A percentile compares a stretch with the other conserved stretches of the same genome.
Evolutionary conservation across 2,888 invertebrate species (phyloP).

Genomic region (Trisateles emortualis): DNA sequence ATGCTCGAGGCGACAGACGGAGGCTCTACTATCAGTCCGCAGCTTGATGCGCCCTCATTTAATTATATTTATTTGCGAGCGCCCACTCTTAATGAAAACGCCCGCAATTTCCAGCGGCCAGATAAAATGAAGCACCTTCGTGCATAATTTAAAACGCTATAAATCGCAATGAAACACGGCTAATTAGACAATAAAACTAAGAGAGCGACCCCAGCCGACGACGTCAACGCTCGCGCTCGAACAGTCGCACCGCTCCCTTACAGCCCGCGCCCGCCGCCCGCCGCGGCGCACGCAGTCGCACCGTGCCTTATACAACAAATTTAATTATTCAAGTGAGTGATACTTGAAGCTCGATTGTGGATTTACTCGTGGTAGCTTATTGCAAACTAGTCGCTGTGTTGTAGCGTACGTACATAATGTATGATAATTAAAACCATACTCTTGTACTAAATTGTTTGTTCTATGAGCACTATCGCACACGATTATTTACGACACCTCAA

Average conservation of each 20-base stretch:
- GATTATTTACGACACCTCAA: background rate
- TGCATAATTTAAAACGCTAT: constrained; percentile 74
- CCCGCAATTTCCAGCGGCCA: constrained; percentile 59
- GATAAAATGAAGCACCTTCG: constrained; percentile 61
- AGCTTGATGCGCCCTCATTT: constrained; percentile 55
- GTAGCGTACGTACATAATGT: constrained; percentile 10
- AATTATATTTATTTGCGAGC: constrained; percentile 71
- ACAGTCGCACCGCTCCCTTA: background rate
- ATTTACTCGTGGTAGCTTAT: constrained; percentile 17
- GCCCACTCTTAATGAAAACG: constrained; percentile 67
- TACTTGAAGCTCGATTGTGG: constrained; percentile 18
- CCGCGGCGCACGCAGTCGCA: background rate
- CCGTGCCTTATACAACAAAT: constrained; percentile 19
- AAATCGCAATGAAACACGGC: constrained; percentile 69
- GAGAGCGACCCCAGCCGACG: constrained; percentile 4
- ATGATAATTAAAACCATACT: constrained; percentile 23
- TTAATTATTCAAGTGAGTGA: constrained; percentile 41
- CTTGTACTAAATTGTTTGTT: constrained; percentile 6
- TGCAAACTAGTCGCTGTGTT: constrained; percentile 14
- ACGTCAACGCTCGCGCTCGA: background rate
- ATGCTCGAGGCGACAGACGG: background rate
- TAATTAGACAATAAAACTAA: constrained; percentile 70
- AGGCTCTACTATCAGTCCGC: constrained; percentile 17
- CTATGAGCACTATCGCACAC: background rate
- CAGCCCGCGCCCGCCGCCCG: background rate